These are phyloP conservation scores for Leptobrachium ailaonicum DNA, from an alignment of 2,113 vertebrate species.

Conservation along the genomic window DNA sequence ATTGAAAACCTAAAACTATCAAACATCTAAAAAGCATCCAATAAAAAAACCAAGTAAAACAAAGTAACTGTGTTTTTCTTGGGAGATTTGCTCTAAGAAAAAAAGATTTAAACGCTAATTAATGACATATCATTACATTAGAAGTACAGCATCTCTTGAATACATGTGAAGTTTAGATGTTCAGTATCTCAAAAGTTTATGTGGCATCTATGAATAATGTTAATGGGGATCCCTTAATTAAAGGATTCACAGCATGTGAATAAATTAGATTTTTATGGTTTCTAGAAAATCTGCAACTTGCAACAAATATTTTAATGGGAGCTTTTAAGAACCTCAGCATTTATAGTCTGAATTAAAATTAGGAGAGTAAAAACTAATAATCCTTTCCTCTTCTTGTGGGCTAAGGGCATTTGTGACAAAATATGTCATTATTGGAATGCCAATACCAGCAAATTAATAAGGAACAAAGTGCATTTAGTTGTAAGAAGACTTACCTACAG, in stretches of 20 bases:
- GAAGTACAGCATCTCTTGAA: not conserved
- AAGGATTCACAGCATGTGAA: not conserved
- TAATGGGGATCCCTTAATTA: constrained; percentile 5
- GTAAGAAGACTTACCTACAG: too few species aligned
- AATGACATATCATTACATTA: not conserved
- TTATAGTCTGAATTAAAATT: not conserved
- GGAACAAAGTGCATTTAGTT: too few species aligned
- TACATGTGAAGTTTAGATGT: not conserved
- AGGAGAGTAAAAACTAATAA: not conserved
- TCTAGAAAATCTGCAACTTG: constrained; percentile 14
- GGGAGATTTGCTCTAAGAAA: not conserved
- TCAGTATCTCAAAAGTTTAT: constrained; percentile 16
- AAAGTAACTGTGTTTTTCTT: not conserved
- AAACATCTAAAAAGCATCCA: too few species aligned
- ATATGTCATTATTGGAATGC: too few species aligned
- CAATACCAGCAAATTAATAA: too few species aligned
- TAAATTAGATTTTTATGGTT: constrained; percentile 27
- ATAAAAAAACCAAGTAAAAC: too few species aligned
- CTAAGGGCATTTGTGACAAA: too few species aligned
- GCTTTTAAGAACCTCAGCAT: not conserved
- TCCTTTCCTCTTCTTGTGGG: too few species aligned
- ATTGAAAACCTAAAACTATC: too few species aligned
- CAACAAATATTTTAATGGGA: constrained; percentile 17
- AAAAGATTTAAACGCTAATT: not conserved
- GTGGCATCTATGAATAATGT: constrained; percentile 23